Percentiles rank a stretch among this genome's conserved stretches.
phyloP scores from a whole-genome alignment of 2,113 vertebrate genomes.

The Nerophis lumbriciformis region DNA sequence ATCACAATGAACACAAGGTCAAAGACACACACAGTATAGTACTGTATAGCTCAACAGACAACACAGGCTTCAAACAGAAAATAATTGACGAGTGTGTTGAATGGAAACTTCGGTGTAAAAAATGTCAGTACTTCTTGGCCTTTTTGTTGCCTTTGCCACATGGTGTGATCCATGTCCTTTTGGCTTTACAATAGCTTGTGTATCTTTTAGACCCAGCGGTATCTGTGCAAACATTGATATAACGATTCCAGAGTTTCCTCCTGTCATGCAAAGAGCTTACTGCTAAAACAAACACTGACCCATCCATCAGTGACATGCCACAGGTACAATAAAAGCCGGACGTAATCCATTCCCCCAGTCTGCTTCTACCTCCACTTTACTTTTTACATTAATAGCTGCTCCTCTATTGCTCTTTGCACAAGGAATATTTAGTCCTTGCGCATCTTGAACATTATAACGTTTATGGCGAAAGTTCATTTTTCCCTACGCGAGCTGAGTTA shows the following conservation, averaged over 20 bases:
- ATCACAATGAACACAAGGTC: conserved; percentile 33
- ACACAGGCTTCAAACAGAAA: background rate
- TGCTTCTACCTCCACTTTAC: background rate
- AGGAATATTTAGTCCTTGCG: background rate
- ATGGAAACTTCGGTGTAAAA: background rate
- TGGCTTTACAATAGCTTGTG: conserved; percentile 19
- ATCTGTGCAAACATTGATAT: conserved; percentile 75
- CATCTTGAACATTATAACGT: background rate
- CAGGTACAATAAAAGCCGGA: conserved; percentile 54
- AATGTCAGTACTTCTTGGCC: background rate
- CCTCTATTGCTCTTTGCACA: background rate
- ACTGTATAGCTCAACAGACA: background rate
- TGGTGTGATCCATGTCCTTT: conserved; percentile 7
- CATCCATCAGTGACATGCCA: conserved; percentile 52
- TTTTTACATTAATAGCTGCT: background rate
- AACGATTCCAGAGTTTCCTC: conserved; percentile 58
- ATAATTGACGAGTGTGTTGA: no score
- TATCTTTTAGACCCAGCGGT: conserved; percentile 36
- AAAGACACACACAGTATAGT: conserved; percentile 23
- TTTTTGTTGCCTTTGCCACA: conserved; percentile 5
- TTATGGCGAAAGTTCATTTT: background rate
- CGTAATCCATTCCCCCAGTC: conserved; percentile 32
- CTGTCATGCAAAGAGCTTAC: conserved; percentile 44
- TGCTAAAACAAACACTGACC: conserved; percentile 66
- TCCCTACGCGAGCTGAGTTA: background rate